Conservation (phyloP, 2,888 invertebrate species). For the Graphium colonna region DNA sequence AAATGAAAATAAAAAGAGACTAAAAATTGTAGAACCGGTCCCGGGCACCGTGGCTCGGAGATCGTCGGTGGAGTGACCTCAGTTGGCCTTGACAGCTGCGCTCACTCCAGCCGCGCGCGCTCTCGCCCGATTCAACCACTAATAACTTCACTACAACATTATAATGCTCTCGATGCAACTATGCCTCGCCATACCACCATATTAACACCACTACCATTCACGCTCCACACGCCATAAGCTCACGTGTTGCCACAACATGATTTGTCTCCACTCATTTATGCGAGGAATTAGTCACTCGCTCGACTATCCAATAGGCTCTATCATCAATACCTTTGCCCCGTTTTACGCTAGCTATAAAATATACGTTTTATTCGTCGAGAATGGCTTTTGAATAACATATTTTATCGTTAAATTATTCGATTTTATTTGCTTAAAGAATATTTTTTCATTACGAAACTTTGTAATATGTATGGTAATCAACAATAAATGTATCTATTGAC, state of each 20-base stretch:
- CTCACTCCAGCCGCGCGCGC: constrained; percentile 61
- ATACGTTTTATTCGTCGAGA: too few relatives aligned
- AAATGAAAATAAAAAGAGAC: constrained; percentile 79
- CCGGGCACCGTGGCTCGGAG: constrained; percentile 69
- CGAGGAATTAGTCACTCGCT: constrained; percentile 29
- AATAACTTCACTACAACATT: constrained; percentile 75
- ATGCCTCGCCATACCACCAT: constrained; percentile 50
- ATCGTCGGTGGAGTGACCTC: constrained; percentile 78
- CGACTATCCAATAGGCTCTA: neutral
- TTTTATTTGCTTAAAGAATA: neutral
- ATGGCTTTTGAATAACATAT: neutral
- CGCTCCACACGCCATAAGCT: constrained; percentile 31
- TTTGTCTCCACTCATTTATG: constrained; percentile 58
- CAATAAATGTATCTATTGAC: constrained; percentile 46
- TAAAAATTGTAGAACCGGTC: constrained; percentile 79
- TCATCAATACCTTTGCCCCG: neutral
- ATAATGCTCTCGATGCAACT: constrained; percentile 67
- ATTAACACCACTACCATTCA: constrained; percentile 36
- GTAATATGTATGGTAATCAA: constrained; percentile 24
- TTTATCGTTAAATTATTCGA: neutral
- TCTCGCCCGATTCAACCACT: constrained; percentile 69
- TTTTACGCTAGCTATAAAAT: neutral
- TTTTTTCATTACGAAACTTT: constrained; percentile 10
- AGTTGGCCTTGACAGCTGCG: constrained; percentile 79
- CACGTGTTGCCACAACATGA: constrained; percentile 57